A percentile compares a stretch with the other conserved stretches of the same genome.
These are phyloP conservation scores for Aspidoscelis tigris DNA, from an alignment of 2,113 vertebrate genomes.

Conservation along the genomic window DNA sequence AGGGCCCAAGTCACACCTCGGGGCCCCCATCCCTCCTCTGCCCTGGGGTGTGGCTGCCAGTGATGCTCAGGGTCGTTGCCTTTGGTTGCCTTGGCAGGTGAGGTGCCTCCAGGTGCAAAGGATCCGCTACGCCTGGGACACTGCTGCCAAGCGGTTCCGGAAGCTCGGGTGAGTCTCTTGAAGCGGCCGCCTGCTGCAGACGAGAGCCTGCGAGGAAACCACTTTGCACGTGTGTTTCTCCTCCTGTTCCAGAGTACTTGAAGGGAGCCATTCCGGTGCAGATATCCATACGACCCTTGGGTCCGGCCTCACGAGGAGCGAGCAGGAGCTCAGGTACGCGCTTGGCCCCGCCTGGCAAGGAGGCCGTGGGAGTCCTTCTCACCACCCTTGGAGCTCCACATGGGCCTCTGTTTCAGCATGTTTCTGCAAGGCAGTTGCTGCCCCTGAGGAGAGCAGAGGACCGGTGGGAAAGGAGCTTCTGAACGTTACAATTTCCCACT, in stretches of 20 bases:
- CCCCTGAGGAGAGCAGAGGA: no score
- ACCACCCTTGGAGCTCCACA: no score
- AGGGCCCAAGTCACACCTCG: not conserved
- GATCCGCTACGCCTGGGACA: conserved; percentile 80
- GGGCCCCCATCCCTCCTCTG: not conserved
- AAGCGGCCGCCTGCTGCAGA: not conserved
- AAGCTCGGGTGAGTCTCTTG: conserved; percentile 78
- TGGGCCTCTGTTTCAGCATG: no score
- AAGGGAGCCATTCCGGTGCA: conserved; percentile 75
- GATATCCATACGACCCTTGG: conserved; percentile 78
- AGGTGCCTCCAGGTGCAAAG: conserved; percentile 80
- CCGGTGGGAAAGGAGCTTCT: no score
- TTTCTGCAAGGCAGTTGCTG: no score
- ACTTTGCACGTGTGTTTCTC: not conserved
- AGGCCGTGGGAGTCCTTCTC: not conserved
- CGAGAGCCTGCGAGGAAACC: not conserved
- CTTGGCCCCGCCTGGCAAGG: no score
- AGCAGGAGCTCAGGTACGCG: conserved; percentile 76
- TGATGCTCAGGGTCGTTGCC: not conserved
- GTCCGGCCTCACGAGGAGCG: conserved; percentile 72
- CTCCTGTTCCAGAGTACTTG: conserved; percentile 73
- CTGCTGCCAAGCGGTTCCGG: conserved; percentile 72
- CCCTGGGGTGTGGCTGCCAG: not conserved
- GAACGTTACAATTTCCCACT: no score
- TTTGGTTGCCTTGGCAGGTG: conserved; percentile 69